Percentiles rank a stretch among this genome's conserved stretches.
phyloP scores from a whole-genome alignment of 2,888 invertebrate species.

The Phytoseiulus persimilis region DNA sequence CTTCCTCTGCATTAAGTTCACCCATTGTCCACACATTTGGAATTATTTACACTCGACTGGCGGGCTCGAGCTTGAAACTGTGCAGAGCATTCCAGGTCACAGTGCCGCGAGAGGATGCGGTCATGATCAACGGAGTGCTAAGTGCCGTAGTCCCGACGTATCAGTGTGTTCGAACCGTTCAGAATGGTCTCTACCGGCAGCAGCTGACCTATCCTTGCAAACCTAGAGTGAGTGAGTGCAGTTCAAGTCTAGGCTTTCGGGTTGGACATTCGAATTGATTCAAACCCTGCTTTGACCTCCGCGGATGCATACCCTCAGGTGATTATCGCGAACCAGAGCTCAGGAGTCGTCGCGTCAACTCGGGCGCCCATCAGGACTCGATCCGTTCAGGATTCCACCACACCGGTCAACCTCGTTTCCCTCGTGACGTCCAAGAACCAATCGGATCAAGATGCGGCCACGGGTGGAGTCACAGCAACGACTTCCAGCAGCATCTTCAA shows the following conservation, averaged over 20 bases:
- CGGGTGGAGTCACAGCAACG: too few species aligned
- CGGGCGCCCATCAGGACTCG: neutral
- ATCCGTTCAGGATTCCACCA: neutral
- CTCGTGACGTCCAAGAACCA: too few species aligned
- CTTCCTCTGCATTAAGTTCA: too few species aligned
- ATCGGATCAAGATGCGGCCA: too few species aligned
- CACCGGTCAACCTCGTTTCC: too few species aligned
- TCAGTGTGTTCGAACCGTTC: constrained; percentile 15
- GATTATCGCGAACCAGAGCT: neutral
- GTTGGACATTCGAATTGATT: too few species aligned
- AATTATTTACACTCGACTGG: too few species aligned
- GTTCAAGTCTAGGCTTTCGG: too few species aligned
- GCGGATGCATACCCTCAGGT: neutral
- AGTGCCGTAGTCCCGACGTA: neutral
- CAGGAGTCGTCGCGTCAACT: neutral
- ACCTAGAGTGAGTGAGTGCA: constrained; percentile 1
- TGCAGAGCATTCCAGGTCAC: neutral
- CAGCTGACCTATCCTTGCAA: constrained; percentile 13
- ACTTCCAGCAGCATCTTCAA: too few species aligned
- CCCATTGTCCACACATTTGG: too few species aligned
- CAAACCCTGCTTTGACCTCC: neutral
- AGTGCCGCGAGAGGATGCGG: neutral
- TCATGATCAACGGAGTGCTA: neutral
- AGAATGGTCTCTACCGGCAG: neutral
- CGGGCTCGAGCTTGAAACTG: too few species aligned